A percentile compares a stretch with the other conserved stretches of the same genome.
Conservation (phyloP, 2,113 vertebrate genomes). For the Anoura caudifer region DNA sequence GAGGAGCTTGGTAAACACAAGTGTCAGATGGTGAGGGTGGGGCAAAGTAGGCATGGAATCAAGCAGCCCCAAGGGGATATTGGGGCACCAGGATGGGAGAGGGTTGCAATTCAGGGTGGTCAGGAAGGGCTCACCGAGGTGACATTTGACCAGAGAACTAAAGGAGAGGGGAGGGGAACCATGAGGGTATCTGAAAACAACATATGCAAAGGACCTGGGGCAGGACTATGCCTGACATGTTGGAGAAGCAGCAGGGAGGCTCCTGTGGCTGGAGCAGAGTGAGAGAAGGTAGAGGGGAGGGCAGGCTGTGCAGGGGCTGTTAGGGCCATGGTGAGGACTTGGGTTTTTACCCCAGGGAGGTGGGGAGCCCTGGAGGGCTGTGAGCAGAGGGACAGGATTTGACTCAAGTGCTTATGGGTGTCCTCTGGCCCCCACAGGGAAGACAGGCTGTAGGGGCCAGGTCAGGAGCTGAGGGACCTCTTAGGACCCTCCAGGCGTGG, state of each 20-base stretch:
- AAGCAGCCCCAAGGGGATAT: neutral
- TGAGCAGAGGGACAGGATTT: neutral
- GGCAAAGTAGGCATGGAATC: rapidly evolving
- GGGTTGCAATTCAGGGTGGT: neutral
- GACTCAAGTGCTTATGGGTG: rapidly evolving
- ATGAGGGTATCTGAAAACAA: neutral
- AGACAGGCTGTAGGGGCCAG: neutral
- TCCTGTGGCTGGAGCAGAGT: neutral
- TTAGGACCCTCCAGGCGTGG: neutral
- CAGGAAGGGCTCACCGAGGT: neutral
- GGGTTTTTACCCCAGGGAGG: neutral
- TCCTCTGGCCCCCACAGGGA: neutral
- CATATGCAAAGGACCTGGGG: neutral
- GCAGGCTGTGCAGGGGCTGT: rapidly evolving
- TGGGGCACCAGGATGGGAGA: neutral
- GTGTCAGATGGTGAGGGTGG: neutral
- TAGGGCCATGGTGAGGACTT: rapidly evolving
- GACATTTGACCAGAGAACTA: neutral
- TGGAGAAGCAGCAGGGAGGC: neutral
- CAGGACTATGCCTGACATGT: rapidly evolving
- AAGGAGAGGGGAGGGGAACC: neutral
- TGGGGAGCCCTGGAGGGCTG: neutral
- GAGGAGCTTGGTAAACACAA: neutral
- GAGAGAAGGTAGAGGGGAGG: no score
- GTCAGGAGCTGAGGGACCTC: neutral